Evolutionary conservation across 2,113 vertebrate species (phyloP), one percentile per base, ranked within the genome.

Genomic region (Ochotona curzoniae): DNA sequence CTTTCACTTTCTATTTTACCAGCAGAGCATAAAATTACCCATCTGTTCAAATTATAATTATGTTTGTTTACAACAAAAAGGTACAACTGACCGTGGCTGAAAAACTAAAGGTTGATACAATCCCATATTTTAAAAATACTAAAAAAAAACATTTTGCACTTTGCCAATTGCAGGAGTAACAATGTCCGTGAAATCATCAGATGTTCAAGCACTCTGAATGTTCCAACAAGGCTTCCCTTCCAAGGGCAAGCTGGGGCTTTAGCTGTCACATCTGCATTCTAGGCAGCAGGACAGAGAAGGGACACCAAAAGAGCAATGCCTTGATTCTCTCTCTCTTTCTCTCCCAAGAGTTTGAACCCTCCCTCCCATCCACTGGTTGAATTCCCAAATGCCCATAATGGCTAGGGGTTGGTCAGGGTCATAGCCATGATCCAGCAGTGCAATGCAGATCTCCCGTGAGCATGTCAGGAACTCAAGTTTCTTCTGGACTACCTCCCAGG

Each of bases 1-100:
- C 84, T 93, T 96, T 75, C 66, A 84, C 28, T 87, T 87, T 67
- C 17, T 89, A n/a, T 87, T 94, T 94, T 78, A 76, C n/a, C 60
- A 88, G n/a, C 20, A 88, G 47, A 78, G 28, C 54, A 84, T 89
- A 88, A 93, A 71, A 90, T 83, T 84, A 84, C 7, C 70, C 71
- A 74, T 80, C 57, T 89, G 80, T 47, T 93, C 91, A 70, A 49
- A 67, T 80, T 83, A 83, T 60, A 79, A 70, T 91, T 91, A 93
- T 13, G 32, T 73, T 66, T 85, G 69, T 79, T 93, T 78, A 70
- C 79, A 63, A 75, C 32, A 70, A n/a, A 57, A 85, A 79, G 54
- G 60, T 81, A 70, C 75, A 85, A 85, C 25, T 21, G 64, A 78
- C 47, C 76, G 25, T 21, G 7, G 4, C 47, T 94, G 14, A 83